phyloP scores from a whole-genome alignment of 2,797 vertebrate species.

The Alcedo quadribrachys region DNA sequence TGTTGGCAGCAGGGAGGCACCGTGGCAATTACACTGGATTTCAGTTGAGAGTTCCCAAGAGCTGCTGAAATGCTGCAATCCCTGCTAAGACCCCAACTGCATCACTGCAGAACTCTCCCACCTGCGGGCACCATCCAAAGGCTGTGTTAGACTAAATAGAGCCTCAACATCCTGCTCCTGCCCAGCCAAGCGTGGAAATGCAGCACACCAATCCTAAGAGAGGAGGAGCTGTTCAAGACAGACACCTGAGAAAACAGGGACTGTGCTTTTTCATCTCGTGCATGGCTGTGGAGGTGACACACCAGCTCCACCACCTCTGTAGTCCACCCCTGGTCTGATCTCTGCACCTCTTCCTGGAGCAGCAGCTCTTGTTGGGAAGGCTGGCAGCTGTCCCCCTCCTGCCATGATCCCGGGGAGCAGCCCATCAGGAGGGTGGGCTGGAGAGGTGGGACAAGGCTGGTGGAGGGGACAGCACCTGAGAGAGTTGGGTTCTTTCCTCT shows the following conservation, averaged over 20 bases:
- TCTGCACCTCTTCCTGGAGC: not conserved
- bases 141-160: not conserved
- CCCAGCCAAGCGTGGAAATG: not conserved
- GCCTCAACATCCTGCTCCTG: not conserved
- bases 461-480: not conserved
- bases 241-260: not conserved
- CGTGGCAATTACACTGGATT: accelerated
- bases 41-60: not conserved
- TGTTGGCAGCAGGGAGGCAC: not conserved
- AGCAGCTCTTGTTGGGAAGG: accelerated
- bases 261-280: not conserved
- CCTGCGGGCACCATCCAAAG: not conserved
- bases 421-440: not conserved
- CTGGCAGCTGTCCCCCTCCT: not conserved
- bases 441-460: not conserved
- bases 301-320: not conserved
- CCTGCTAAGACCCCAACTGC: not conserved
- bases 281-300: accelerated
- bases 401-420: accelerated
- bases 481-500: not conserved
- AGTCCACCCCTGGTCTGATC: not conserved
- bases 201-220: accelerated
- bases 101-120: not conserved
- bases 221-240: not conserved
- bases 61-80: not conserved